Evolutionary conservation across 2,113 vertebrate species (phyloP).

Genomic region (Orcinus orca): DNA sequence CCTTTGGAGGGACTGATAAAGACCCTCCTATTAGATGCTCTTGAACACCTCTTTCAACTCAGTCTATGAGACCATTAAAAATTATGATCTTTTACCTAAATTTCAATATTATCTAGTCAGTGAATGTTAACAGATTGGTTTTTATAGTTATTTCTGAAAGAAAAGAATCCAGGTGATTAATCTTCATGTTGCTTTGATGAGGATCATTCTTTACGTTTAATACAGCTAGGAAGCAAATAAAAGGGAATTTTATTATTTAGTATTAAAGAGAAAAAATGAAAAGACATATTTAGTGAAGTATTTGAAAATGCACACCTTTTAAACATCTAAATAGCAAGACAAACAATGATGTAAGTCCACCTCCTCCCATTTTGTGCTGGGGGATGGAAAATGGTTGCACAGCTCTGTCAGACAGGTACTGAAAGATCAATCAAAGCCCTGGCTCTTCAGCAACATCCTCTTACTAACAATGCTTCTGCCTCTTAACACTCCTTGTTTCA

Average conservation of each 20-base stretch:
- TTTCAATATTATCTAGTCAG: neutral
- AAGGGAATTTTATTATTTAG: neutral
- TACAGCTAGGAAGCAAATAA: constrained; percentile 29
- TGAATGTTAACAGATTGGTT: constrained; percentile 39
- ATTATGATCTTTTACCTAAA: neutral
- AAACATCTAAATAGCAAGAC: neutral
- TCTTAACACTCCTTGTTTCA: neutral
- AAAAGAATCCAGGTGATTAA: constrained; percentile 34
- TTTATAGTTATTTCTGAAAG: constrained; percentile 49
- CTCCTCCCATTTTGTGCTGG: neutral
- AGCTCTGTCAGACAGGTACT: neutral
- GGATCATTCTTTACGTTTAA: constrained; percentile 24
- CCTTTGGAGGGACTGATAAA: neutral
- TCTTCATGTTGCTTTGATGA: constrained; percentile 50
- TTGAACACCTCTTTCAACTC: neutral
- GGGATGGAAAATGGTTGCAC: accelerated
- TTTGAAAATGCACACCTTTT: neutral
- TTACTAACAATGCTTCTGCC: neutral
- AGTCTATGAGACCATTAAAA: neutral
- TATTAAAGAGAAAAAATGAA: constrained; percentile 27
- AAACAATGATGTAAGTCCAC: neutral
- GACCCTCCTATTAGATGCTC: neutral
- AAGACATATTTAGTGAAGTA: neutral
- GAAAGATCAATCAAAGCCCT: neutral
- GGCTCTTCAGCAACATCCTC: neutral